Conservation (phyloP, 2,113 vertebrate genomes). For the Megalops atlanticus region DNA sequence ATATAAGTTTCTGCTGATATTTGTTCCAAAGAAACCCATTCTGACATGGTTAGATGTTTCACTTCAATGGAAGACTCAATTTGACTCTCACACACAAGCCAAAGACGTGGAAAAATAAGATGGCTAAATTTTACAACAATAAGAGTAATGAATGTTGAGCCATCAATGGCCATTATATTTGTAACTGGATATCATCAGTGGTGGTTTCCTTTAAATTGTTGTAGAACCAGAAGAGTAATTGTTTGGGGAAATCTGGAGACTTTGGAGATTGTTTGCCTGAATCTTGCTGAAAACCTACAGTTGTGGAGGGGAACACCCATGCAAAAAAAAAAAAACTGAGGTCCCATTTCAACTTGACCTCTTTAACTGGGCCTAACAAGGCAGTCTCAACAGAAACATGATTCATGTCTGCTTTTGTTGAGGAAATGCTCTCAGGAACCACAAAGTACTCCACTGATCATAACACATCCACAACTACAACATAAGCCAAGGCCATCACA, state of each 20-base stretch:
- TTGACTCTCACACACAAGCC: neutral
- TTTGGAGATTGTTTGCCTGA: too few species aligned
- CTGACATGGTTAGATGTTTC: too few species aligned
- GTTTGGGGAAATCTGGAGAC: neutral
- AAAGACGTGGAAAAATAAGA: too few species aligned
- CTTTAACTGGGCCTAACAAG: neutral
- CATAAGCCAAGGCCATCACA: neutral
- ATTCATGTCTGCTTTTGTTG: neutral
- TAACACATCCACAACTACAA: neutral
- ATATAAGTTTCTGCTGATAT: too few species aligned
- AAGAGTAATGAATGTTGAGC: neutral
- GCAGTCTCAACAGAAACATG: neutral
- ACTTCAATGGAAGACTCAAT: too few species aligned
- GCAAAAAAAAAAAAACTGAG: neutral
- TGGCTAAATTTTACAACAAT: neutral
- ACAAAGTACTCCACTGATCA: too few species aligned
- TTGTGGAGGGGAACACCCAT: neutral
- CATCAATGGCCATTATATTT: neutral
- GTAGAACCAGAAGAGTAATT: neutral
- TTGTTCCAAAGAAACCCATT: too few species aligned
- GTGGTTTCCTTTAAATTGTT: neutral
- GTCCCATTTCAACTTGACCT: neutral
- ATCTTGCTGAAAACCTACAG: too few species aligned
- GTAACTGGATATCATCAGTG: neutral
- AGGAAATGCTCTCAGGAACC: neutral